Evolutionary conservation across 2,888 invertebrate genomes (phyloP), one percentile per base, ranked within the genome.

Genomic region (Platerodrilus igneus): DNA sequence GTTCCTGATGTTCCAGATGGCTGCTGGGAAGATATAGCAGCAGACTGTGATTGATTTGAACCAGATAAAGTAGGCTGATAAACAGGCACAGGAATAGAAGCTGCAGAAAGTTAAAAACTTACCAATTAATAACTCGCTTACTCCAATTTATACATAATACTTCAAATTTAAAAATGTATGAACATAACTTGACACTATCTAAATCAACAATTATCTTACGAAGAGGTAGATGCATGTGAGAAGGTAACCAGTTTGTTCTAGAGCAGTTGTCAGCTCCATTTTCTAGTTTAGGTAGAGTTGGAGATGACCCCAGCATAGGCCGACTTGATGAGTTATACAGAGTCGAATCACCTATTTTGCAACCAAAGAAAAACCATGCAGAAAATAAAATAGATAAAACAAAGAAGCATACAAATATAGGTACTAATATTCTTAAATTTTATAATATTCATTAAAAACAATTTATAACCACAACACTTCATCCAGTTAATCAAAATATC

Each of bases 171-270:
- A n/a, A n/a, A n/a, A n/a, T n/a, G n/a, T n/a, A n/a, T n/a, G n/a
- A n/a, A n/a, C n/a, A n/a, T n/a, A n/a, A n/a, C n/a, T n/a, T n/a
- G n/a, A n/a, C n/a, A n/a, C n/a, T n/a, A n/a, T n/a, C n/a, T n/a
- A n/a, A n/a, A n/a, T n/a, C 39, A 53, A 51, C 45, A 61, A 60
- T 62, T 72, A 72, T 74, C 79, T 79, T 78, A 78, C 79, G 72
- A 75, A 78, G 77, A 54, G 73, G 72, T 70, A 79, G 76, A 60
- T 76, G 76, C 72, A 79, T 76, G 71, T 76, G 67, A 65, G 78
- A 75, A 49, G 78, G 78, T 66, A 78, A 72, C 79, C 79, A 79
- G 69, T 76, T 76, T 45, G 74, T 69, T 49, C 78, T 68, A 36
- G 77, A 74, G 55, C 77, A 77, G 27, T 74, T 72, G 52, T 78